Evolutionary conservation across 2,888 invertebrate species (phyloP), one percentile per base, ranked within the genome.

Genomic region (Eudemis profundana): DNA sequence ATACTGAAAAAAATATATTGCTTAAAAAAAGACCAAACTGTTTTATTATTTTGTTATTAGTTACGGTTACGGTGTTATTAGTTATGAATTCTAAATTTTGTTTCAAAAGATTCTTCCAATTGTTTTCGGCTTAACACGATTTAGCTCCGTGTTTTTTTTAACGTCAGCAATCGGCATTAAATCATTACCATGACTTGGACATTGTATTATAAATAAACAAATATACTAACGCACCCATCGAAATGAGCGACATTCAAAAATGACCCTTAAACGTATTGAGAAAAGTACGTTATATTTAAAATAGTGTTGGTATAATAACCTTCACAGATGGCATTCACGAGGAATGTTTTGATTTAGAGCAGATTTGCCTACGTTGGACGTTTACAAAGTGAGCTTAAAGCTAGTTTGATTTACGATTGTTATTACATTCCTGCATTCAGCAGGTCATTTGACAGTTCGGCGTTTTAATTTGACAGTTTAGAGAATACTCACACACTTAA

Each of bases 131-230:
- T 50, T 29, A 4, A 8, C 3, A 19, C 12, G 19, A 19, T 33
- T 36, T 50, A 21, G 7, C 33, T 19, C 17, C 14, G 5, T 14
- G 1, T 5, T 14, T 38, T 0, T 14, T 38, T 14, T 38, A 38
- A 38, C 2, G 33, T 17, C 15, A 33, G n/a, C n/a, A n/a, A n/a
- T n/a, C n/a, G n/a, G 17, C 33, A 7, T 50, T 50, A 21, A 53
- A 53, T 53, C 36, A 38, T 21, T 19, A 10, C 8, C 8, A 38
- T 53, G 51, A 53, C 38, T 36, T 14, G 14, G 38, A 10, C 51
- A 38, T 10, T 38, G 36, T 33, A 49, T 7, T 38, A 10, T 50
- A 38, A 7, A 53, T 19, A 23, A 21, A 54, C 54, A 54, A 42
- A 51, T n/a, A 19, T 40, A 54, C 15, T 5, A 12, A 27, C 23